Evolutionary conservation across 2,888 invertebrate species (phyloP).

Genomic region (Drepanosiphum platanoidis): DNA sequence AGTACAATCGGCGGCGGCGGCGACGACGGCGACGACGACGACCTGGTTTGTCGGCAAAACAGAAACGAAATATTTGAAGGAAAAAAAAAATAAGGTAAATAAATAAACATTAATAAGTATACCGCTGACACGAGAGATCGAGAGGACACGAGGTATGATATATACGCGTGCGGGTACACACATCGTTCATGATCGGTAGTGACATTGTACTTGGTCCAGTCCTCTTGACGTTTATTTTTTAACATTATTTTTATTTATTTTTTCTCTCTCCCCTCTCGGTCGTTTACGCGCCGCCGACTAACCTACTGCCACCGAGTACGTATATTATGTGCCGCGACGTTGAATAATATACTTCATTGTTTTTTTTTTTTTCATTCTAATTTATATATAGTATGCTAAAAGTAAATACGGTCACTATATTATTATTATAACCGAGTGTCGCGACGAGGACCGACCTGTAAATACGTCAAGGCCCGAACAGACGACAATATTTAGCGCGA

Average conservation of each 20-base stretch:
- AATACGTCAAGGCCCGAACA: no score
- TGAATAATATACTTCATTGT: not conserved
- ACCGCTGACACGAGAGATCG: not conserved
- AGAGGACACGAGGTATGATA: not conserved
- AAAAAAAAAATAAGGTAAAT: not conserved
- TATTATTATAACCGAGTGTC: not conserved
- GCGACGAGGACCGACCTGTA: not conserved
- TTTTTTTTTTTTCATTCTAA: not conserved
- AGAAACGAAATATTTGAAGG: conserved; percentile 8
- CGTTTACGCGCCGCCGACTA: not conserved
- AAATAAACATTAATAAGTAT: not conserved
- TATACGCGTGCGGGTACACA: not conserved
- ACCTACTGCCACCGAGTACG: not conserved
- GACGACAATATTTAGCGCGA: no score
- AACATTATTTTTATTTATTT: not conserved
- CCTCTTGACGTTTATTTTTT: not conserved
- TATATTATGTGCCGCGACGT: not conserved
- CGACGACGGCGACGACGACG: not conserved
- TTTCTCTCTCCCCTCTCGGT: not conserved
- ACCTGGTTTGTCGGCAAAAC: conserved; percentile 41
- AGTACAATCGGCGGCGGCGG: not conserved
- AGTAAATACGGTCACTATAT: not conserved
- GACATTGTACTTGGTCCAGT: conserved; percentile 20
- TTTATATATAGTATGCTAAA: not conserved
- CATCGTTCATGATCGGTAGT: conserved; percentile 24